Conservation (phyloP, 1,140 invertebrate genomes). For the Pseudomyrmex sp. region DNA sequence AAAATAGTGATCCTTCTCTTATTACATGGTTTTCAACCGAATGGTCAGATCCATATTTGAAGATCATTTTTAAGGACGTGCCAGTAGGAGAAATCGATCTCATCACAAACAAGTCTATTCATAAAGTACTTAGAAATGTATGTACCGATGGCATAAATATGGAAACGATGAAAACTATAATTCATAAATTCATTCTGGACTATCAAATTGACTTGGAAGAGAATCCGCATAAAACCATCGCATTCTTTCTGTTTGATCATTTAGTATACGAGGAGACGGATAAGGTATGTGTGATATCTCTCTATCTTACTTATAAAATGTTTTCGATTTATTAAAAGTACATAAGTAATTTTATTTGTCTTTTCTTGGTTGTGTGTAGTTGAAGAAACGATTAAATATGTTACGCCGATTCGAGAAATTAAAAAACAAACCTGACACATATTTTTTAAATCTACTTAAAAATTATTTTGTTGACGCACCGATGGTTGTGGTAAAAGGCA, state of each 20-base stretch:
- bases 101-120: constrained; percentile 85
- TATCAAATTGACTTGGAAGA: constrained; percentile 90
- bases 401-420: no score
- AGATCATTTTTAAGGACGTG: constrained; percentile 92
- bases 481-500: constrained; percentile 85
- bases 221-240: constrained; percentile 86
- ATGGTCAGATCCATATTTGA: constrained; percentile 90
- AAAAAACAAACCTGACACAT: constrained; percentile 78
- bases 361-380: no score
- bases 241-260: no score
- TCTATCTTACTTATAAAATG: no score
- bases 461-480: constrained; percentile 89
- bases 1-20: constrained; percentile 91
- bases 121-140: constrained; percentile 87
- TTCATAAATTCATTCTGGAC: constrained; percentile 91
- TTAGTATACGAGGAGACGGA: no score
- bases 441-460: constrained; percentile 90
- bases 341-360: no score
- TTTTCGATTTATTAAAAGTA: no score
- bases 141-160: constrained; percentile 89
- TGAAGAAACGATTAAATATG: no score
- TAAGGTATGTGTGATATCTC: no score
- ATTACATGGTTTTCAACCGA: constrained; percentile 82
- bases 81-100: constrained; percentile 88
- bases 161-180: constrained; percentile 89